A percentile compares a stretch with the other conserved stretches of the same genome.
phyloP scores from a whole-genome alignment of 2,888 invertebrate genomes.

The Tiliacea aurago region DNA sequence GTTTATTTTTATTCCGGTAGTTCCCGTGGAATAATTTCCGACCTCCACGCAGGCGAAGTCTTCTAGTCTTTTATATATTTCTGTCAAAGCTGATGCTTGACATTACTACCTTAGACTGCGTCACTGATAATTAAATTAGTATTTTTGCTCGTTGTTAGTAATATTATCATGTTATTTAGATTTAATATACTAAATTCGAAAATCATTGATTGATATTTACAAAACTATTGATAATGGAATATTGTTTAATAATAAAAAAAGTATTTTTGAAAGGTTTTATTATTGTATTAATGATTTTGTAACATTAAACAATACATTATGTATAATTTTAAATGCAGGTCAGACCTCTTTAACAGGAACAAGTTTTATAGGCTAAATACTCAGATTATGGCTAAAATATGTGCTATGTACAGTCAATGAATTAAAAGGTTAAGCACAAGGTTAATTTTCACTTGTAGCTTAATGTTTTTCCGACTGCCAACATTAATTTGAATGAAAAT shows the following conservation, averaged over 20 bases:
- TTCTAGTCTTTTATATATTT: too few relatives aligned
- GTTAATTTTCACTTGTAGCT: background rate
- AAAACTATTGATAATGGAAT: constrained; percentile 3
- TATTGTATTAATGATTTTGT: constrained; percentile 8
- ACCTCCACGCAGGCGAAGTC: too few relatives aligned
- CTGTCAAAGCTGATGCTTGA: too few relatives aligned
- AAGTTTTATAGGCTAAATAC: background rate
- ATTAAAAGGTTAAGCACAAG: background rate
- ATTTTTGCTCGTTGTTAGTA: background rate
- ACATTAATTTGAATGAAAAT: background rate
- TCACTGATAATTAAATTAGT: background rate
- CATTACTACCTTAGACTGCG: background rate
- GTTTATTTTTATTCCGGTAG: too few relatives aligned
- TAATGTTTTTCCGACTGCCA: background rate
- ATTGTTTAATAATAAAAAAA: constrained; percentile 25
- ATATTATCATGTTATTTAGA: constrained; percentile 22
- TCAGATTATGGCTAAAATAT: background rate
- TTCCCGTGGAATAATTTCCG: too few relatives aligned
- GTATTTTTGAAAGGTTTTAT: constrained; percentile 32
- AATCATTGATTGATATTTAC: constrained; percentile 5
- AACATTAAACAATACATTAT: constrained; percentile 3
- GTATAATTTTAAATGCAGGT: constrained; percentile 30
- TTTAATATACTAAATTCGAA: constrained; percentile 10
- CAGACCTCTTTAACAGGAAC: background rate
- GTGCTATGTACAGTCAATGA: background rate